A percentile compares a stretch with the other conserved stretches of the same genome.
These are phyloP conservation scores for Diorhabda carinulata DNA, from an alignment of 1,140 invertebrate genomes.

Conservation along the genomic window DNA sequence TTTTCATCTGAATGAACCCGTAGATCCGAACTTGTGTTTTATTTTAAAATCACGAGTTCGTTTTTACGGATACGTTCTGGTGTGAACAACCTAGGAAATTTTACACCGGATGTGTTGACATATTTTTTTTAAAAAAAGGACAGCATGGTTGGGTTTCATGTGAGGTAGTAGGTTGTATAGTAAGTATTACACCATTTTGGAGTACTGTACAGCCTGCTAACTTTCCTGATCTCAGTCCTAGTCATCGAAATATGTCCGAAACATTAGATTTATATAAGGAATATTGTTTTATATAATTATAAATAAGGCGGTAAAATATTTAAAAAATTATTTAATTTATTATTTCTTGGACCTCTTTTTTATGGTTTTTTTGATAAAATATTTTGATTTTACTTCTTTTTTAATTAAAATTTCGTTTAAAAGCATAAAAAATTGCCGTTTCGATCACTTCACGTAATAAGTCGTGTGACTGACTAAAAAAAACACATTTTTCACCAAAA, in stretches of 20 bases:
- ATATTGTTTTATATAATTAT: too few relatives aligned
- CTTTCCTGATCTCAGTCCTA: conserved; percentile 57
- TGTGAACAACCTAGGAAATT: conserved; percentile 14
- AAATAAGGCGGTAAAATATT: too few relatives aligned
- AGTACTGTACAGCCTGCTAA: conserved; percentile 75
- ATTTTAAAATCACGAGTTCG: conserved; percentile 43
- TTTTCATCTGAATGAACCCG: conserved; percentile 40
- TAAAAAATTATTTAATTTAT: too few relatives aligned
- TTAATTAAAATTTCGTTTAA: too few relatives aligned
- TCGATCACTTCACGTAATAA: too few relatives aligned
- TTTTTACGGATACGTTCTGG: conserved; percentile 43
- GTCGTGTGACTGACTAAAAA: too few relatives aligned
- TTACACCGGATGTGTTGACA: neutral
- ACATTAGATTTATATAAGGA: too few relatives aligned
- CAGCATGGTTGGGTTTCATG: conserved; percentile 42
- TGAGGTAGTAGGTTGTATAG: conserved; percentile 79
- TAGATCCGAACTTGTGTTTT: conserved; percentile 50
- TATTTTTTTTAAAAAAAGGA: neutral
- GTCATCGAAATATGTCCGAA: conserved; percentile 13
- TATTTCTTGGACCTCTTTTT: too few relatives aligned
- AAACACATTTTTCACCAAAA: too few relatives aligned
- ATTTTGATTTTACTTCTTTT: too few relatives aligned
- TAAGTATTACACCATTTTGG: conserved; percentile 63
- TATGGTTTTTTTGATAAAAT: too few relatives aligned
- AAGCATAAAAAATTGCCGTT: too few relatives aligned